Base-by-base conservation (phyloP, 2,888 invertebrate species). In the Leucophora obtusa region DNA sequence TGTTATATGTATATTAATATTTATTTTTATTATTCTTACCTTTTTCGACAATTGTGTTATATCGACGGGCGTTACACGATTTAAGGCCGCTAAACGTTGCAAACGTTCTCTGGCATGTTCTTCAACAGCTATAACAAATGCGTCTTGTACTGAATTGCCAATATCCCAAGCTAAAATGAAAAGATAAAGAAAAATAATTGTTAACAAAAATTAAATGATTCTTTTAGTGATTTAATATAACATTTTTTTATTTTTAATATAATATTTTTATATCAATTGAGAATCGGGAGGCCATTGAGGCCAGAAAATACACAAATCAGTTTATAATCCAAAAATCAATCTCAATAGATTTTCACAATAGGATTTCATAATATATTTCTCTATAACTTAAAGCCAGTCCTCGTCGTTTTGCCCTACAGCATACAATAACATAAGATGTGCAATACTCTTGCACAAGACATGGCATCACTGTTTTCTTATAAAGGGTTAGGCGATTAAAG, bases 91-190 rank as follows among this genome's bases (percentile, higher is more conserved):
- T 88, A 98, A 93, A 89, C 96, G 94, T 92, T 98, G 97, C 90
- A 98, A 93, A 88, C 97, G 94, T 92, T 97, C 96, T 87, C 96
- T 93, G 82, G 96, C 96, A 92, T 96, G 97, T 92, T 98, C 97
- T 92, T 98, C 98, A 90, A 98, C 97, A 85, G 98, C 98, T 92
- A 98, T 98, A 92, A 98, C 97, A 93, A 98, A 98, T 84, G 98
- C 98, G 95, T 98, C 97, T 91, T 97, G 96, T 89, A 98, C 95
- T 89, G 95, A 95, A 92, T 94, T 95, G 81, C 95, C 95, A 91
- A 96, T 93, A 91, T 96, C 96, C 89, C 95, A 93, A 90, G 96
- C 96, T 96, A 92, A 21, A 92, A 84, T 47, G 28, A 24, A 82
- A 51, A 68, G 11, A 38, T 3, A 58, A 43, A 75, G 11, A 59